Percentiles rank a stretch among this genome's conserved stretches.
phyloP scores from a whole-genome alignment of 1,140 invertebrate genomes.

The Anadara kagoshimensis region DNA sequence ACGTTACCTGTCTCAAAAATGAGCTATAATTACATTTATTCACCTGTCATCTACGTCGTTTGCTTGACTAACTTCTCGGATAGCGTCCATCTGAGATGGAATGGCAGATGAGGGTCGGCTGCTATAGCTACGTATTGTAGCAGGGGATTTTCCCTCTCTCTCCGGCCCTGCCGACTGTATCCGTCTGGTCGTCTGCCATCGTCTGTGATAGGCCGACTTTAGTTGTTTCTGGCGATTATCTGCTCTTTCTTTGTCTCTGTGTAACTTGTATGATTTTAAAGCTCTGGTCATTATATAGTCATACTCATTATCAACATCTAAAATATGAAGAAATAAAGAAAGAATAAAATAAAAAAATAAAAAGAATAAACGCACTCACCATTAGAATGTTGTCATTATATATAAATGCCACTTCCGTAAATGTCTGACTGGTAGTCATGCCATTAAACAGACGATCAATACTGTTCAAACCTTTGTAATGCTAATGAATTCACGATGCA shows the following conservation, averaged over 20 bases:
- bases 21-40: neutral
- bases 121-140: too few relatives aligned
- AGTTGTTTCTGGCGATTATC: constrained; percentile 43
- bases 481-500: too few relatives aligned
- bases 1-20: too few relatives aligned
- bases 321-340: constrained; percentile 33
- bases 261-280: constrained; percentile 50
- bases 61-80: constrained; percentile 39
- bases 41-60: constrained; percentile 27
- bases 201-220: constrained; percentile 36
- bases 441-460: too few relatives aligned
- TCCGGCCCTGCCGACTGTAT: constrained; percentile 22
- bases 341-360: too few relatives aligned
- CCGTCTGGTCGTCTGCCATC: constrained; percentile 29
- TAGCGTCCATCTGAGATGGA: too few relatives aligned
- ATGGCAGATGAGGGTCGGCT: too few relatives aligned
- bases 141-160: constrained; percentile 22
- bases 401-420: too few relatives aligned
- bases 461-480: too few relatives aligned
- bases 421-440: too few relatives aligned
- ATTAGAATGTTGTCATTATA: too few relatives aligned
- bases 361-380: too few relatives aligned
- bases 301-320: constrained; percentile 62
- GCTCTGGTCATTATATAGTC: constrained; percentile 63
- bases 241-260: constrained; percentile 47